Evolutionary conservation across 2,888 invertebrate genomes (phyloP), one percentile per base, ranked within the genome.

Genomic region (Neoitamus cyanurus): DNA sequence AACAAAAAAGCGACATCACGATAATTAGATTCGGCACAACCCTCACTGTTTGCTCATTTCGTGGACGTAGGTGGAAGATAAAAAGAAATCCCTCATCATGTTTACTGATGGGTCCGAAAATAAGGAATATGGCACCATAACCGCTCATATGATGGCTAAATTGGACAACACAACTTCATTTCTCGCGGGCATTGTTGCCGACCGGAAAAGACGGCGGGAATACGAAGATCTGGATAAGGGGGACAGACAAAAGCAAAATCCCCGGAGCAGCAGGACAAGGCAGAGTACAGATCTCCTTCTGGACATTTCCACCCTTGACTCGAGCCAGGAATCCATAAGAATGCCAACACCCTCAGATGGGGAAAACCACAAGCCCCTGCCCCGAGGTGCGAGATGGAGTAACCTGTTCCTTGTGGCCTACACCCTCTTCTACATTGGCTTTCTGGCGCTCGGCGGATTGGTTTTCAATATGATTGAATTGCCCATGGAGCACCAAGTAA

Each of bases 381-480:
- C 85, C 6, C 75, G 42, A 13, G 48, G 31, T 6, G 58, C 9
- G 73, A 86, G 31, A 42, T 68, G 20, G 84, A 86, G 28, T 86
- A 87, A 73, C 87, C 88, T 48, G 82, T 87, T 73, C 87, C 88
- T 93, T 80, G 92, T 93, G 86, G 88, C 93, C 28, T 95, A 93
- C 88, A 88, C 94, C 3, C 82, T 93, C 3, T 93, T 94, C 87
- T 95, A 95, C 89, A 86, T 93, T 4, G 89, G 92, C 69, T 96
- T 94, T 90, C 90, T 96, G 88, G 91, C 93, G 25, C 91, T 94
- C 84, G 96, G 96, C 0, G 95, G 95, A 0, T 87, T 94, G 85
- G 92, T 95, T 80, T 96, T 96, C 89, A 93, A 93, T 46, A 91
- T 93, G 13, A 90, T 96, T 86, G 96, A 96, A 90, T 92, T 93